phyloP scores from a whole-genome alignment of 2,888 invertebrate species.

The Ferrisia virgata region DNA sequence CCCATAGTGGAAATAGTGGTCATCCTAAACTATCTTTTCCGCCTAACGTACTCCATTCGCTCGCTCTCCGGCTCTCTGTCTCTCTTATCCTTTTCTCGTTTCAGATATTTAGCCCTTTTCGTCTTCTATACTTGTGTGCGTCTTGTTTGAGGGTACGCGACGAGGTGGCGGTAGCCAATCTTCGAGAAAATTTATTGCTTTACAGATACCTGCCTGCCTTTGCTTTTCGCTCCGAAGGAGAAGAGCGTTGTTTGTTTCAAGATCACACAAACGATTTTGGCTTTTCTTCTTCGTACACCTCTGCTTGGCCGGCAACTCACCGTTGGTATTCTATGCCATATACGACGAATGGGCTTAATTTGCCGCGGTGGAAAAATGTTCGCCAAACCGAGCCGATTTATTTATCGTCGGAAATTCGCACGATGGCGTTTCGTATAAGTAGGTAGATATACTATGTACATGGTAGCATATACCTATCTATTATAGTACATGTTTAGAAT shows the following conservation, averaged over 20 bases:
- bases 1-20: constrained; percentile 24
- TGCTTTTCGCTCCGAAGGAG: not conserved
- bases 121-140: not conserved
- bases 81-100: not conserved
- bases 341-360: too few relatives aligned
- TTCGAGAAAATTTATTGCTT: constrained; percentile 34
- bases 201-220: constrained; percentile 31
- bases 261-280: not conserved
- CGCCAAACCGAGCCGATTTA: too few relatives aligned
- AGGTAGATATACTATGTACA: too few relatives aligned
- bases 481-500: too few relatives aligned
- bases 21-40: constrained; percentile 43
- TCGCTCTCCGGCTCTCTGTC: not conserved
- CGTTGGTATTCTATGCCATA: too few relatives aligned
- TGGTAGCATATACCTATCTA: too few relatives aligned
- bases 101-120: not conserved
- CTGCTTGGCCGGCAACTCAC: too few relatives aligned
- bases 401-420: too few relatives aligned
- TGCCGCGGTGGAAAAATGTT: too few relatives aligned
- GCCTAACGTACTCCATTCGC: not conserved
- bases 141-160: not conserved
- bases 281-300: not conserved
- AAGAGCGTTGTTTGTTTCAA: not conserved
- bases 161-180: not conserved
- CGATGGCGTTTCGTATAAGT: too few relatives aligned